These are phyloP conservation scores for Hedychridium roseum DNA, from an alignment of 2,888 invertebrate genomes.

Conservation along the genomic window DNA sequence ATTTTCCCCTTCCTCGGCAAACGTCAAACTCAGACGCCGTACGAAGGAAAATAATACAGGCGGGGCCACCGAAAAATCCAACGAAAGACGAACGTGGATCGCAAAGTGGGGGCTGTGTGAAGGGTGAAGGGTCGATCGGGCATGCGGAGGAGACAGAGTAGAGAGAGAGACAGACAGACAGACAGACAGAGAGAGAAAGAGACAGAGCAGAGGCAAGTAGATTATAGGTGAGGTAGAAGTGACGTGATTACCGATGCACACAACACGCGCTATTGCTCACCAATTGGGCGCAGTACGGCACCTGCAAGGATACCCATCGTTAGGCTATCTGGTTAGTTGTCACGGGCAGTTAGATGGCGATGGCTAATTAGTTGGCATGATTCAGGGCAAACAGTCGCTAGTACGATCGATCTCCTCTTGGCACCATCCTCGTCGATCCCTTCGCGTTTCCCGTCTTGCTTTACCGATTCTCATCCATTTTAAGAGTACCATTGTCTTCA, in stretches of 20 bases:
- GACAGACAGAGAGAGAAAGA: constrained; percentile 30
- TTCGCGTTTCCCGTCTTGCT: constrained; percentile 21
- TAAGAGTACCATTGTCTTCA: too few relatives aligned
- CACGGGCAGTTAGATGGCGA: constrained; percentile 39
- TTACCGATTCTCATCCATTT: not conserved
- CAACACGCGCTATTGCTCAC: constrained; percentile 95
- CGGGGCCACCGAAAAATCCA: too few relatives aligned
- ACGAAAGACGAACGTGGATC: too few relatives aligned
- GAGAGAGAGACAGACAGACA: not conserved
- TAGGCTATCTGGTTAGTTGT: constrained; percentile 58
- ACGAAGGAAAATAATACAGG: too few relatives aligned
- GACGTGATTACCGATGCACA: constrained; percentile 93
- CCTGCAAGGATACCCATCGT: constrained; percentile 71
- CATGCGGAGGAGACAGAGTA: constrained; percentile 2
- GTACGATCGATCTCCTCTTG: too few relatives aligned
- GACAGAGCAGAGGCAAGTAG: constrained; percentile 47
- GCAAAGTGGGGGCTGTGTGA: too few relatives aligned
- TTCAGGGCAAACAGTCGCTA: too few relatives aligned
- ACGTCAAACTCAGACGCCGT: too few relatives aligned
- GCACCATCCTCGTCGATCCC: constrained; percentile 30
- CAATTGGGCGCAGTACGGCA: constrained; percentile 93
- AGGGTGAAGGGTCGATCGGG: not conserved
- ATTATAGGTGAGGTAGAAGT: constrained; percentile 72
- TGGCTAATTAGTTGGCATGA: constrained; percentile 38
- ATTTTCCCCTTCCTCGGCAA: too few relatives aligned